Percentiles rank a stretch among this genome's conserved stretches.
These are phyloP conservation scores for Halictus ligatus DNA, from an alignment of 2,888 invertebrate genomes.

Conservation along the genomic window DNA sequence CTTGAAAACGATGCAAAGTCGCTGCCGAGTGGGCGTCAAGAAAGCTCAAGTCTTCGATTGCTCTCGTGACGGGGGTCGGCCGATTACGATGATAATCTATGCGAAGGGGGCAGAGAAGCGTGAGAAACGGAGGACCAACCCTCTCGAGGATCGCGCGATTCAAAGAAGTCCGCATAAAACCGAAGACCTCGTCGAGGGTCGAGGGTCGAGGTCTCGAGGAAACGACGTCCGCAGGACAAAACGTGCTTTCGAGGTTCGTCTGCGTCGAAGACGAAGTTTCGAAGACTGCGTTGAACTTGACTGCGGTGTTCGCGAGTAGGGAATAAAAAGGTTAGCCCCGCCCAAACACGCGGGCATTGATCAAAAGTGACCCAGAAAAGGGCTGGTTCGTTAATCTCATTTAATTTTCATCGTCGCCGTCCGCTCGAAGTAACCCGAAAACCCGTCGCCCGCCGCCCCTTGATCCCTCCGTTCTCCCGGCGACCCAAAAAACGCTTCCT, in stretches of 20 bases:
- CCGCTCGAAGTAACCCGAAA: conserved; percentile 18
- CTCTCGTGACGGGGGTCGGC: background rate
- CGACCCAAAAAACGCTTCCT: conserved; percentile 26
- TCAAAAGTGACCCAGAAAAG: conserved; percentile 36
- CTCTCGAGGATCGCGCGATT: background rate
- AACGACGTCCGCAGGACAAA: background rate
- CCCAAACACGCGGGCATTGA: conserved; percentile 16
- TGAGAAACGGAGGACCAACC: background rate
- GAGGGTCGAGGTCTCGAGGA: background rate
- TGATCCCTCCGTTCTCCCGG: background rate
- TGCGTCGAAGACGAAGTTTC: background rate
- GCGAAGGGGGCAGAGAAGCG: background rate
- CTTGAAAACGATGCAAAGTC: background rate
- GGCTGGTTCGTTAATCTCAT: conserved; percentile 36
- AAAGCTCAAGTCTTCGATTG: background rate
- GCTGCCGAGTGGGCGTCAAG: background rate
- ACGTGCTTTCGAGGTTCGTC: background rate
- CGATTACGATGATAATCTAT: conserved; percentile 20
- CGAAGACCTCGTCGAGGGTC: background rate
- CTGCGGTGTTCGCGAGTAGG: background rate
- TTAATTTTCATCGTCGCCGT: conserved; percentile 33
- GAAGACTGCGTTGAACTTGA: background rate
- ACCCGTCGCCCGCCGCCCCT: background rate
- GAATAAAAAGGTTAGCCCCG: conserved; percentile 18
- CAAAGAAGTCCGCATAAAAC: background rate